Evolutionary conservation across 2,888 invertebrate genomes (phyloP), one percentile per base, ranked within the genome.

Genomic region (Cheilosia pagana): DNA sequence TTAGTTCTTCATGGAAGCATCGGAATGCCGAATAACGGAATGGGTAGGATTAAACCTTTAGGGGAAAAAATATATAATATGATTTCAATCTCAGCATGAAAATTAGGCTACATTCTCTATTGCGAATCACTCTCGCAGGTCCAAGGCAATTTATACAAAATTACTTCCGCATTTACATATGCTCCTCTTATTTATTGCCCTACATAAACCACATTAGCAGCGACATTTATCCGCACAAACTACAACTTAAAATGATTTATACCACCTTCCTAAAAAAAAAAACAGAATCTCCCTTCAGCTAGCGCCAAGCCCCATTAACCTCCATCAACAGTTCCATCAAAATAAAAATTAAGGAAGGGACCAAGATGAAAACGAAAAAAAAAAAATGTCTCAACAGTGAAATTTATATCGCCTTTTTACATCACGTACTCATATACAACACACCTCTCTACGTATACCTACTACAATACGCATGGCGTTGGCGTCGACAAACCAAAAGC

Each of bases 301-400:
- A 70, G 77, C 70, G 74, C 65, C 79, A 75, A 79, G 63, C 65
- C 65, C 74, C 67, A 81, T 74, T 78, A 81, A 39, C 74, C 28
- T 62, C 65, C 83, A 67, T 85, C 65, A 79, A 25, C 83, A 75
- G 43, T 70, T 75, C 70, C 50, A 63, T 71, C 75, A 82, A 77
- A 77, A 77, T 72, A 82, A 77, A 71, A 77, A 82, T 82, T 59
- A 77, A 68, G 52, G 52, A 75, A 75, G 57, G 35, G 45, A 72
- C 48, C 55, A 55, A 68, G 35, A 81, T 60, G 67, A 50, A 55
- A 81, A 62, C 60, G 75, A 71, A 71, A 71, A 60, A 81, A 62
- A 67, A 81, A 71, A 71, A 71, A 60, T 72, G 71, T 77, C 71
- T 82, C 67, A 82, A 65, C 62, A 53, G n/a, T n/a, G 41, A 68